Evolutionary conservation across 1,140 invertebrate genomes (phyloP), one percentile per base, ranked within the genome.

Genomic region (Tenebrio molitor): DNA sequence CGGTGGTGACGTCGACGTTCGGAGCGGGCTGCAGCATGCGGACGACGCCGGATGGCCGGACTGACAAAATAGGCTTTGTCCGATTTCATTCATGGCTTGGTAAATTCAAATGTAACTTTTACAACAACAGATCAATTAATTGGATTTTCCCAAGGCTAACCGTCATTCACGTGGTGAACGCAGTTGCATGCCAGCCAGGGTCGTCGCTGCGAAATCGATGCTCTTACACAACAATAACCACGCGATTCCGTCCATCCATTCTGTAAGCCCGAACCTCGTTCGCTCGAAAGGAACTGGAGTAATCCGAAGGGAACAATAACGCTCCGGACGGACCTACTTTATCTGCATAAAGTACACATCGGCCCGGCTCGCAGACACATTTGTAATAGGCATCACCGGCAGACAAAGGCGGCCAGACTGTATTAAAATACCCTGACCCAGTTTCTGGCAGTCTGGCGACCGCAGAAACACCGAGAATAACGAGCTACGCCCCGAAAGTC

Each of bases 351-450:
- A 12, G 36, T 39, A 12, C n/a, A 39, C 36, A 39, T 39, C 12
- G 36, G 7, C 36, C 5, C n/a, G 23, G 10, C 21, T 58, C 21
- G 23, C 50, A 58, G 50, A 58, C 50, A 58, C 50, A 58, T 58
- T 58, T 58, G 23, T 58, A 58, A 58, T 58, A 42, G 46, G 36
- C 19, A 39, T 44, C 67, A 69, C 50, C 39, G 41, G 21, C 33
- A 44, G 53, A 70, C 50, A 71, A 71, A 71, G 39, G 29, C 69
- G 69, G 69, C 62, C 62, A 65, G 69, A 71, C 42, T 58, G 42
- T 62, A 67, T 67, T 66, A 72, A 72, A 72, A 72, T 72, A 72
- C 70, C 63, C 70, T 72, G 70, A 72, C 70, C 70, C 36, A 72
- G 63, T 58, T 72, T 67, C 63, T 21, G 36, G 10, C 21, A 44